These are phyloP conservation scores for Melospiza georgiana DNA, from an alignment of 2,113 vertebrate genomes.

Conservation along the genomic window DNA sequence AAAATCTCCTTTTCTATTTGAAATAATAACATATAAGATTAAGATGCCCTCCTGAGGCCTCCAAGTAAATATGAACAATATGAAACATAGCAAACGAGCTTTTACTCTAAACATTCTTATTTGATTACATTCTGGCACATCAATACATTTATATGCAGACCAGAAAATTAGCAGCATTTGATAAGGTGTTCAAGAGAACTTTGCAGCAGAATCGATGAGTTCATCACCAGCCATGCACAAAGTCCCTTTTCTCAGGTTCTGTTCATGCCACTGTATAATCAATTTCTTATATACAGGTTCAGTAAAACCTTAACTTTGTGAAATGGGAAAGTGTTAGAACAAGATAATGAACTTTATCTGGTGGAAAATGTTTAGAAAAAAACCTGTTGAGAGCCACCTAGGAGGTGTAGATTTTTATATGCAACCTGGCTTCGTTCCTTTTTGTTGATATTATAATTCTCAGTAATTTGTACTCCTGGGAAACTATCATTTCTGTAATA, in stretches of 20 bases:
- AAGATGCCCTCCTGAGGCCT: conserved; percentile 15
- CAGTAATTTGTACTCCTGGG: background rate
- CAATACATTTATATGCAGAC: background rate
- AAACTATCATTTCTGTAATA: background rate
- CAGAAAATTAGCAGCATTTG: conserved; percentile 7
- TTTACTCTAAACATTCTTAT: conserved; percentile 3
- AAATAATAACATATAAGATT: conserved; percentile 3
- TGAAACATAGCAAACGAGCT: background rate
- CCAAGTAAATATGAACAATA: conserved; percentile 2
- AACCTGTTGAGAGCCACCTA: background rate
- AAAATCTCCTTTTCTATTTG: conserved; percentile 34
- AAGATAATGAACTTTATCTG: conserved; percentile 3
- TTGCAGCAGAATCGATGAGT: background rate
- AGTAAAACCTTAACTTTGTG: background rate
- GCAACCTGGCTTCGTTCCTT: background rate
- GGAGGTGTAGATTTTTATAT: background rate
- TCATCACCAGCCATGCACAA: background rate
- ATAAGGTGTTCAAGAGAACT: background rate
- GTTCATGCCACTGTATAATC: conserved; percentile 13
- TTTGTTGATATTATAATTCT: background rate
- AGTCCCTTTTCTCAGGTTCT: conserved; percentile 37
- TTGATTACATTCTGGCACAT: conserved; percentile 34
- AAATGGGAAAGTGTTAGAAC: background rate
- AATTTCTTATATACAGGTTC: conserved; percentile 32
- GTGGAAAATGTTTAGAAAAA: background rate